phyloP scores from a whole-genome alignment of 2,113 vertebrate genomes.

The Monopterus albus region DNA sequence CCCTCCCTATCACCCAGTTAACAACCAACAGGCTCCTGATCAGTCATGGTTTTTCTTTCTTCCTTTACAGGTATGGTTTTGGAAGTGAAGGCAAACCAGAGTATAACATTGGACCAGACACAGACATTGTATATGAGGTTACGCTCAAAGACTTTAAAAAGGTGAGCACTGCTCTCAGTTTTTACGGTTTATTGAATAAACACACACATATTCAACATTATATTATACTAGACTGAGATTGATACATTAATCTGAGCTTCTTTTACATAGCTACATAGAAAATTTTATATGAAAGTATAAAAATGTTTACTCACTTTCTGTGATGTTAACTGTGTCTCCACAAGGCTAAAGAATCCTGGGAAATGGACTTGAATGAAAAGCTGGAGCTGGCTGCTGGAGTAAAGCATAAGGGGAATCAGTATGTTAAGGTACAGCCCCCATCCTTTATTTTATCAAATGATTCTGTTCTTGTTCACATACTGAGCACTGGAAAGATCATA shows the following conservation, averaged over 20 bases:
- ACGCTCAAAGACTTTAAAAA: conserved; percentile 93
- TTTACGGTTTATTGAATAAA: conserved; percentile 7
- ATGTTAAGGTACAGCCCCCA: conserved; percentile 87
- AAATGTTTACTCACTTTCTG: no score
- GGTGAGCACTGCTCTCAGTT: conserved; percentile 83
- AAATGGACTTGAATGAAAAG: conserved; percentile 96
- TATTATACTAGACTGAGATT: not conserved
- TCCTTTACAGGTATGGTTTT: conserved; percentile 89
- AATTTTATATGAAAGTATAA: no score
- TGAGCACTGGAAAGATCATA: no score
- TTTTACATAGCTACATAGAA: no score
- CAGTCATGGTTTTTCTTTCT: not conserved
- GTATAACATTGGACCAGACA: conserved; percentile 88
- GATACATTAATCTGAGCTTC: no score
- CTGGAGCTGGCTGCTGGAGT: conserved; percentile 85
- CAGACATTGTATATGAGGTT: conserved; percentile 90
- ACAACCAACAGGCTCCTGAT: no score
- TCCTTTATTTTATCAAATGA: not conserved
- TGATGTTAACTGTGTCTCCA: conserved; percentile 3
- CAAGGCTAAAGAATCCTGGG: conserved; percentile 97
- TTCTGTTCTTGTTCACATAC: not conserved
- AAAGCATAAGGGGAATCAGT: conserved; percentile 94
- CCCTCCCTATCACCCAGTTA: no score
- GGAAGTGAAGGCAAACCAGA: conserved; percentile 89
- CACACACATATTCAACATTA: not conserved